Conservation (phyloP, 2,113 vertebrate species). For the Stigmatopora nigra region DNA sequence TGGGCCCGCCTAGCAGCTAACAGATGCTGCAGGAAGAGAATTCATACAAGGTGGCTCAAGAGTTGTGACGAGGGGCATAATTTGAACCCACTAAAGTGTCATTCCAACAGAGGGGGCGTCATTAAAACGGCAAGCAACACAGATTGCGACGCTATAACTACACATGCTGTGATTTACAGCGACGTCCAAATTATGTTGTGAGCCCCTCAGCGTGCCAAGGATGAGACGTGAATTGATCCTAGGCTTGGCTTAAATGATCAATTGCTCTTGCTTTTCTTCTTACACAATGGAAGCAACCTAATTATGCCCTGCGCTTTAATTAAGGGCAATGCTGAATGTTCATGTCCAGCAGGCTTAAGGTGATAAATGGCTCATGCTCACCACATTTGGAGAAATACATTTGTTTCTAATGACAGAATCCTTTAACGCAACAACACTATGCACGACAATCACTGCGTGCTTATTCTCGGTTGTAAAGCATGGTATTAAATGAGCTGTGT, state of each 20-base stretch:
- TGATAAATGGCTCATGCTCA: slow-evolving; percentile 43
- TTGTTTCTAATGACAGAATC: slow-evolving; percentile 47
- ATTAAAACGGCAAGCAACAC: slow-evolving; percentile 43
- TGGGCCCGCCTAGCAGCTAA: slow-evolving; percentile 39
- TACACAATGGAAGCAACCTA: slow-evolving; percentile 38
- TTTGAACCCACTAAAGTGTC: slow-evolving; percentile 34
- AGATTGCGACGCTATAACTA: slow-evolving; percentile 21
- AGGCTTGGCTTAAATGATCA: slow-evolving; percentile 27
- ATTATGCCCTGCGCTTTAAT: slow-evolving; percentile 24
- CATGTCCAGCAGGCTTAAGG: slow-evolving; percentile 31
- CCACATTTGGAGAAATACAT: slow-evolving; percentile 38
- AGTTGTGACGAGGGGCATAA: slow-evolving; percentile 40
- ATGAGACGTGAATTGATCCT: slow-evolving; percentile 27
- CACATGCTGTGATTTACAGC: slow-evolving; percentile 37
- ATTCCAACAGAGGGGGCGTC: slow-evolving; percentile 30
- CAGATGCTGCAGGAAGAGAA: slow-evolving; percentile 33
- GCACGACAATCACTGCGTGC: not conserved
- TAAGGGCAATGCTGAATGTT: slow-evolving; percentile 11
- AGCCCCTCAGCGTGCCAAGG: slow-evolving; percentile 9
- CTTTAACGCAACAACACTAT: slow-evolving; percentile 32
- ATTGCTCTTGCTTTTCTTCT: slow-evolving; percentile 36
- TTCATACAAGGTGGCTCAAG: slow-evolving; percentile 36
- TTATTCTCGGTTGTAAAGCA: not conserved
- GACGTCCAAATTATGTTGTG: slow-evolving; percentile 29
- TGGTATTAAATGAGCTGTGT: not conserved